Evolutionary conservation across 23 tunicate genomes (phyloP).

Genomic region (Phallusia fumigata): DNA sequence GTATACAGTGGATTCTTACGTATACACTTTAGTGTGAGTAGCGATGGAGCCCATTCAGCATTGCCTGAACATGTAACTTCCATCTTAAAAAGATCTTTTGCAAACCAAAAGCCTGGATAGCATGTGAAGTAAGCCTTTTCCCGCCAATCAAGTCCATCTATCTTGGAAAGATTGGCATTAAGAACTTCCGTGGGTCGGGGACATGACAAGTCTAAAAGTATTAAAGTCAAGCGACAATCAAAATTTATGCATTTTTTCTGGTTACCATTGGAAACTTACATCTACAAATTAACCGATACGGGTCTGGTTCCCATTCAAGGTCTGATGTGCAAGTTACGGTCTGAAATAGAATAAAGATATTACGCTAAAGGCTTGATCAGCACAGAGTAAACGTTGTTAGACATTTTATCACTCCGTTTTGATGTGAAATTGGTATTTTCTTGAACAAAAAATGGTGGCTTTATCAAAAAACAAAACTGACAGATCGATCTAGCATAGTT

Average conservation of each 20-base stretch:
- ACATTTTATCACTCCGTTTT: no score
- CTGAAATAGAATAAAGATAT: conserved; percentile 20
- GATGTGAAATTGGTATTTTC: no score
- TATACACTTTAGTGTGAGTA: conserved; percentile 28
- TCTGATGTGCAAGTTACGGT: conserved; percentile 40
- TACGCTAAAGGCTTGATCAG: neutral
- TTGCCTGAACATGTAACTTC: conserved; percentile 28
- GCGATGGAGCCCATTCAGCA: conserved; percentile 52
- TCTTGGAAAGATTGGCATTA: conserved; percentile 14
- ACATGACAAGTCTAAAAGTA: conserved; percentile 40
- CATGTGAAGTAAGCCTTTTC: conserved; percentile 45
- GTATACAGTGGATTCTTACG: conserved; percentile 15
- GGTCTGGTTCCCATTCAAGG: conserved; percentile 70
- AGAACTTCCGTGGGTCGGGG: conserved; percentile 45
- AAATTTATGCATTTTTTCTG: neutral
- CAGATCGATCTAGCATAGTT: no score
- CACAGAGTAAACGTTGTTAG: neutral
- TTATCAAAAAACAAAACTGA: no score
- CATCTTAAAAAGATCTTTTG: conserved; percentile 5
- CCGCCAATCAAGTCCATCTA: conserved; percentile 5
- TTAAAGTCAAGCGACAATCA: neutral
- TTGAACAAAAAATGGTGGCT: no score
- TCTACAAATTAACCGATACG: conserved; percentile 33
- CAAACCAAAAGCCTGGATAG: conserved; percentile 57
- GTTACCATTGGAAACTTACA: conserved; percentile 24